Base-by-base conservation (phyloP, 2,113 vertebrate genomes). In the Coptodon bakossiorum region DNA sequence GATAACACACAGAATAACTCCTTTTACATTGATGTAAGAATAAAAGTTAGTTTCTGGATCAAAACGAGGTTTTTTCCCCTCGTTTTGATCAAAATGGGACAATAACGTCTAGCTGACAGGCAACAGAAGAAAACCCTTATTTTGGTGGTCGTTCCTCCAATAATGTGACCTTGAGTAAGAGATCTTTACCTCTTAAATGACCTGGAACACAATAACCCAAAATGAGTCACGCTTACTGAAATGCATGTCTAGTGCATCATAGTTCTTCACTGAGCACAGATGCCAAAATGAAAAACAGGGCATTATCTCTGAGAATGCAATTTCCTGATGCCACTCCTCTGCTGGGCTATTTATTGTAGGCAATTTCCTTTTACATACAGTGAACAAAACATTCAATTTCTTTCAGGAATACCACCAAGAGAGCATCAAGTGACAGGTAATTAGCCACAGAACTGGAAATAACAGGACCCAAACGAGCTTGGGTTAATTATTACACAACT, bases 341-440 rank as follows among this genome's bases (percentile, higher is more conserved):
- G 9, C 45, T 16, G 17, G 27, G 7, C 12, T 7, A 38, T 38
- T 82, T 66, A 54, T 19, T 17, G 14, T n/a, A 16, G 24, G n/a
- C 10, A 83, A 63, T 59, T 53, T 80, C 12, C 61, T 12, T 27
- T 50, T 68, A 11, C 19, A 80, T 12, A 29, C 45, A 43, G 52
- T n/a, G 14, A 78, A 87, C 19, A 81, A 48, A 16, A 17, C 81
- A 48, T 79, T 68, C 45, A 82, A 59, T 52, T 78, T 16, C 8
- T 86, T 76, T 79, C 27, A 66, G 29, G 68, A 88, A 82, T 10
- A 52, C 48, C 40, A 68, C 40, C 38, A 16, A 78, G 52, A 82
- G 16, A 83, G 84, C 66, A 90, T 59, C 9, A 83, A 84, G 50
- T 86, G 83, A 85, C 61, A 82, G 84, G 90, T 90, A 88, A 94